Conservation (phyloP, 1,140 invertebrate genomes). For the Cyrtorhinus lividipennis region DNA sequence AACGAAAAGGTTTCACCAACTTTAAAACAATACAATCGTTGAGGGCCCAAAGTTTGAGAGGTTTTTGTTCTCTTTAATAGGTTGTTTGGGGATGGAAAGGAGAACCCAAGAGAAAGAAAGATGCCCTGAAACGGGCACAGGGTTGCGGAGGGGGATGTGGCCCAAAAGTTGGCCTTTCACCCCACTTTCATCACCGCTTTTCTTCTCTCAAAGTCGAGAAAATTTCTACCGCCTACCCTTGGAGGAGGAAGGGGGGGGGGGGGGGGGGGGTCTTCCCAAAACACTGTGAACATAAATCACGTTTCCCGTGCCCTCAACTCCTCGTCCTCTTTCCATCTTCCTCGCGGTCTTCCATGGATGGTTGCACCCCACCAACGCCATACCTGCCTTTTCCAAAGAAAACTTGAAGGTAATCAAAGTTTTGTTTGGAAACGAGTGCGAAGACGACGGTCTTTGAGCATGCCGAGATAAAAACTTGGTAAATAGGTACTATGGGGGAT, state of each 20-base stretch:
- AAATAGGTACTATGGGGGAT: too few relatives aligned
- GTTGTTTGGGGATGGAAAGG: background rate
- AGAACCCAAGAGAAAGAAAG: too few relatives aligned
- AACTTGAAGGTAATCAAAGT: background rate
- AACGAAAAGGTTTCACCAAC: background rate
- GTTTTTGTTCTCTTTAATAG: conserved; percentile 6
- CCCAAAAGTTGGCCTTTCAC: conserved; percentile 4
- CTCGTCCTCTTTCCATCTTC: background rate
- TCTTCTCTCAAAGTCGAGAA: background rate
- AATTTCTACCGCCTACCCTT: background rate
- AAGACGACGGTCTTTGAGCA: too few relatives aligned
- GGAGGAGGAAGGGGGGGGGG: too few relatives aligned
- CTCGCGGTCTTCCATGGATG: background rate
- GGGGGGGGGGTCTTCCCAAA: too few relatives aligned
- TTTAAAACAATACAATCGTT: conserved; percentile 7
- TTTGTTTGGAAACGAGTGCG: background rate
- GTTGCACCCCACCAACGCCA: background rate
- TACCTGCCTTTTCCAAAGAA: background rate
- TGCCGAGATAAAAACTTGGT: background rate
- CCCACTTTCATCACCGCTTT: background rate
- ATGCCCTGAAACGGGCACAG: too few relatives aligned
- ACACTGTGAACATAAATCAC: background rate
- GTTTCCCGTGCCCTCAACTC: background rate
- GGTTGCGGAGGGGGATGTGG: background rate
- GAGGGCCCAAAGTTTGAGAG: background rate